Evolutionary conservation across 2,888 invertebrate species (phyloP), one percentile per base, ranked within the genome.

Genomic region (Acronicta psi): DNA sequence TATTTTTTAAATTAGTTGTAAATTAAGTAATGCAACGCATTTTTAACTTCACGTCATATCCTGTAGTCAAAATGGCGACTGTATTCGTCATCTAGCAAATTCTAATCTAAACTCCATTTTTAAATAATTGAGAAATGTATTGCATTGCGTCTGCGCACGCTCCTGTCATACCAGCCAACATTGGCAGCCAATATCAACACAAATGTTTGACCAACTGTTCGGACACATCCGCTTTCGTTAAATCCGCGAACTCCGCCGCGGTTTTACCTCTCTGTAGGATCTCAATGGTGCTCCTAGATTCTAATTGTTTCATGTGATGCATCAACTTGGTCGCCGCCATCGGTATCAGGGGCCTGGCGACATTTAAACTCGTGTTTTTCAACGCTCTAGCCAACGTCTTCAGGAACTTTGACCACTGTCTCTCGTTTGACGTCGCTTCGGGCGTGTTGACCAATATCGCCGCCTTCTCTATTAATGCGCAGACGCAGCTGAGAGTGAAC

Each of bases 381-480:
- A 94, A 77, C 0, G 94, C 91, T 29, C 95, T 84, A 0, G 95
- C 93, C 47, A 95, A 83, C 0, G 91, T 92, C 59, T 92, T 89
- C 6, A 95, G 88, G 85, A 95, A 95, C 63, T 93, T 93, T 10
- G 88, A 93, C 95, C 95, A 95, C 54, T 93, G 93, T 0, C 93
- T 79, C 58, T 93, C 94, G 82, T 88, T 91, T 1, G 92, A 84
- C 0, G 91, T 91, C 14, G 93, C 90, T 57, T 93, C 93, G 0
- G 91, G 89, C 0, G 92, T 92, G 73, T 87, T 90, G 0, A 89
- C 84, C 0, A 94, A 77, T 0, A 80, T 37, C 0, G 86, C 59
- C 0, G 93, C 92, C 17, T 87, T 87, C 18, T 92, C 93, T 41
- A 92, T 73, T 2, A 94, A 66, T 0, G 90, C 87, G 76, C 90